Base-by-base conservation (phyloP, 2,888 invertebrate species). In the Athrips mouffetella region DNA sequence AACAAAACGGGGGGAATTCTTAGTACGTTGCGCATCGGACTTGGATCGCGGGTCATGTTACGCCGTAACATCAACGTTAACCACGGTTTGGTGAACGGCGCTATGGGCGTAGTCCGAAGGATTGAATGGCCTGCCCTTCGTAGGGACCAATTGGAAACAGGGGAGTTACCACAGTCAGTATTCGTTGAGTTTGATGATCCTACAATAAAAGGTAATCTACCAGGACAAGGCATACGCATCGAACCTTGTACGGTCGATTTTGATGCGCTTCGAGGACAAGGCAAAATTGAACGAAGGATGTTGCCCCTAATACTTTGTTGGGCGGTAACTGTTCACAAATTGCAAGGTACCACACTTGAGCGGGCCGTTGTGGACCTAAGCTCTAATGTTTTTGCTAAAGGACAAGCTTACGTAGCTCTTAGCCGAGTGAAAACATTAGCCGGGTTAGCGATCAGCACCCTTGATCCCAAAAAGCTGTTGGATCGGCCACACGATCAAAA, bases 311-410 rank as follows among this genome's bases (percentile, higher is more conserved):
- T 65, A 1, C 52, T 69, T 29, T 53, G 60, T 21, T 65, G 61
- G 59, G 63, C 61, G 0, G 62, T 64, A 1, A 65, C 63, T 0
- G 62, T 62, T 0, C 66, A 64, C 27, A 62, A 65, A 30, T 10
- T 29, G 4, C 33, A 33, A 35, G n/a, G n/a, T n/a, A n/a, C n/a
- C n/a, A n/a, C n/a, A n/a, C n/a, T n/a, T n/a, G n/a, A n/a, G n/a
- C n/a, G n/a, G n/a, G n/a, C n/a, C n/a, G n/a, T n/a, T n/a, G n/a
- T n/a, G n/a, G n/a, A n/a, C n/a, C n/a, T n/a, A n/a, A n/a, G n/a
- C n/a, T n/a, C n/a, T n/a, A n/a, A n/a, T n/a, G n/a, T n/a, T n/a
- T n/a, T n/a, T n/a, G n/a, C n/a, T n/a, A n/a, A n/a, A n/a, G n/a
- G n/a, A n/a, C n/a, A n/a, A n/a, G n/a, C n/a, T n/a, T n/a, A n/a